These are phyloP conservation scores for Ornithoptera priamus DNA, from an alignment of 2,888 invertebrate genomes.

Conservation along the genomic window DNA sequence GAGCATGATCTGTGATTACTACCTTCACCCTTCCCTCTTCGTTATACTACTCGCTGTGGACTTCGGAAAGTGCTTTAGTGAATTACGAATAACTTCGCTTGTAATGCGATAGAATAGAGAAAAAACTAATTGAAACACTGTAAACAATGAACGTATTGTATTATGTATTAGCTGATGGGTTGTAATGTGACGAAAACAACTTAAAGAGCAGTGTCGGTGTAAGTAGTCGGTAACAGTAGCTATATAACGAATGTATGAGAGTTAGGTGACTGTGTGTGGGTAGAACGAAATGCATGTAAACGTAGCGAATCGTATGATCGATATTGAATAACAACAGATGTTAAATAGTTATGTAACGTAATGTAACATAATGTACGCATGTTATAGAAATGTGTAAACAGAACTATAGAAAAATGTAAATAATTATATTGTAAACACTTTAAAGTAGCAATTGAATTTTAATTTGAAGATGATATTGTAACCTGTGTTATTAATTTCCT, in stretches of 20 bases:
- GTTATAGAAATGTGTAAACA: slow-evolving; percentile 35
- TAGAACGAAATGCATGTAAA: slow-evolving; percentile 61
- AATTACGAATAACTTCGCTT: slow-evolving; percentile 34
- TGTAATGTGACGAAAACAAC: slow-evolving; percentile 37
- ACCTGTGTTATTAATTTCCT: too few species aligned
- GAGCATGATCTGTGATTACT: slow-evolving; percentile 71
- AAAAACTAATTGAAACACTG: slow-evolving; percentile 9
- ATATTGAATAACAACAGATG: slow-evolving; percentile 38
- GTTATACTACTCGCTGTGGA: slow-evolving; percentile 52
- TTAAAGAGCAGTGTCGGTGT: slow-evolving; percentile 42
- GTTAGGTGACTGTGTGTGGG: slow-evolving; percentile 66
- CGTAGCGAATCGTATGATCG: slow-evolving; percentile 51
- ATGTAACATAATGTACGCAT: slow-evolving; percentile 46
- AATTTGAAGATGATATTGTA: too few species aligned
- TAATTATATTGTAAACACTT: neutral
- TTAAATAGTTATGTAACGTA: slow-evolving; percentile 42
- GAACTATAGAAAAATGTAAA: slow-evolving; percentile 2
- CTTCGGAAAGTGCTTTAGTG: slow-evolving; percentile 42
- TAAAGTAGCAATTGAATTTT: slow-evolving; percentile 1
- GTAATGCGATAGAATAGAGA: slow-evolving; percentile 22
- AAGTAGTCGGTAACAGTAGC: slow-evolving; percentile 54
- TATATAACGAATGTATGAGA: slow-evolving; percentile 51
- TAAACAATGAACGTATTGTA: slow-evolving; percentile 33
- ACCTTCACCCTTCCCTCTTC: slow-evolving; percentile 59
- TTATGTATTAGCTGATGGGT: slow-evolving; percentile 6